phyloP scores from a whole-genome alignment of 2,113 vertebrate species.

The cat (Felis catus) region DNA sequence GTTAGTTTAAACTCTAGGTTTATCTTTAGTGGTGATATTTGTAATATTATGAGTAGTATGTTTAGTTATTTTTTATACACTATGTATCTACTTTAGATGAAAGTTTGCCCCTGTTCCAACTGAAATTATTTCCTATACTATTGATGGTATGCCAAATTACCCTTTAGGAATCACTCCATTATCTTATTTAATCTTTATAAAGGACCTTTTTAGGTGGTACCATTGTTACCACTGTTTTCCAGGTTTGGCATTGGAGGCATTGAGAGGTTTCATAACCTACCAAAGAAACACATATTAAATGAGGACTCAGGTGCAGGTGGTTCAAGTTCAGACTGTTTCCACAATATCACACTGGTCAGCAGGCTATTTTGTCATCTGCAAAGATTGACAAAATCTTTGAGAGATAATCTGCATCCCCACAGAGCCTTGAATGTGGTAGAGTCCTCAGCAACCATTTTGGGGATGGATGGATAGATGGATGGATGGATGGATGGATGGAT shows the following conservation, averaged over 20 bases:
- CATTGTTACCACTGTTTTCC: not conserved
- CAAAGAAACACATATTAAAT: not conserved
- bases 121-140: not conserved
- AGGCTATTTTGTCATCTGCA: not conserved
- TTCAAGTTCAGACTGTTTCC: not conserved
- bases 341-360: not conserved
- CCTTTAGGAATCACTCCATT: not conserved
- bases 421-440: not conserved
- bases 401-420: not conserved
- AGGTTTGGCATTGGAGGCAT: not conserved
- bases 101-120: not conserved
- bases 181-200: not conserved
- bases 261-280: not conserved
- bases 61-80: not conserved
- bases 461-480: not conserved
- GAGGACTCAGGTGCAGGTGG: not conserved
- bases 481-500: not conserved
- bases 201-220: constrained; percentile 58
- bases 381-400: no score
- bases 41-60: constrained; percentile 11
- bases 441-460: not conserved
- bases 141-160: not conserved
- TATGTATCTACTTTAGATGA: not conserved
- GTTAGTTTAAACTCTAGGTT: constrained; percentile 35
- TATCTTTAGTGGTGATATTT: constrained; percentile 12